Evolutionary conservation across 2,888 invertebrate genomes (phyloP).

Genomic region (Xylocampa areola): DNA sequence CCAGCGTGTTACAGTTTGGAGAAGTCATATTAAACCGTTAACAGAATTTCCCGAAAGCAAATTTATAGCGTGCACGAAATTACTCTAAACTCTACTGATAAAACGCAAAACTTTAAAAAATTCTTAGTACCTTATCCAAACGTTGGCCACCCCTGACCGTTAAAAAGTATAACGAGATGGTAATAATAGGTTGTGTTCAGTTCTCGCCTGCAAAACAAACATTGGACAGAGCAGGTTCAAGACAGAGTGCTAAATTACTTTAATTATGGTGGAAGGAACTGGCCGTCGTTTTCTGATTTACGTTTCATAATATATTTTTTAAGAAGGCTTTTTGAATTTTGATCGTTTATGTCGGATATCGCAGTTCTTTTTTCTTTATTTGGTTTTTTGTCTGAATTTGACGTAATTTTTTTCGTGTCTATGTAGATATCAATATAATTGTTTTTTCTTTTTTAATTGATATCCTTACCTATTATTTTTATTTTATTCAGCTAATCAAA

Average conservation of each 20-base stretch:
- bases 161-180: slow-evolving; percentile 85
- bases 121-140: slow-evolving; percentile 58
- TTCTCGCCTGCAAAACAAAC: slow-evolving; percentile 90
- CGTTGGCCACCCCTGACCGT: slow-evolving; percentile 75
- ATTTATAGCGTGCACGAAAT: slow-evolving; percentile 35
- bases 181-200: slow-evolving; percentile 87
- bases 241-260: slow-evolving; percentile 82
- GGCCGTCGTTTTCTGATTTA: slow-evolving; percentile 63
- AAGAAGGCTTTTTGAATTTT: slow-evolving; percentile 44
- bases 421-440: neutral
- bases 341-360: slow-evolving; percentile 42
- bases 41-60: slow-evolving; percentile 3
- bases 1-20: fast-evolving
- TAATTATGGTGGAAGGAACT: slow-evolving; percentile 70
- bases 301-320: slow-evolving; percentile 54
- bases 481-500: too few relatives aligned
- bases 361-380: neutral
- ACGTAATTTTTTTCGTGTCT: slow-evolving; percentile 8
- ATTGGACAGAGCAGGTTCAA: slow-evolving; percentile 78
- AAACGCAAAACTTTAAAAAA: slow-evolving; percentile 31
- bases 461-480: too few relatives aligned
- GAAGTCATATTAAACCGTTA: slow-evolving; percentile 16
- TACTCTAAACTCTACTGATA: slow-evolving; percentile 10
- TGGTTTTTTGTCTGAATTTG: neutral
- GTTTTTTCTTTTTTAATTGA: too few relatives aligned